Base-by-base conservation (phyloP, 2,797 vertebrate species). In the Taenioides sp. region DNA sequence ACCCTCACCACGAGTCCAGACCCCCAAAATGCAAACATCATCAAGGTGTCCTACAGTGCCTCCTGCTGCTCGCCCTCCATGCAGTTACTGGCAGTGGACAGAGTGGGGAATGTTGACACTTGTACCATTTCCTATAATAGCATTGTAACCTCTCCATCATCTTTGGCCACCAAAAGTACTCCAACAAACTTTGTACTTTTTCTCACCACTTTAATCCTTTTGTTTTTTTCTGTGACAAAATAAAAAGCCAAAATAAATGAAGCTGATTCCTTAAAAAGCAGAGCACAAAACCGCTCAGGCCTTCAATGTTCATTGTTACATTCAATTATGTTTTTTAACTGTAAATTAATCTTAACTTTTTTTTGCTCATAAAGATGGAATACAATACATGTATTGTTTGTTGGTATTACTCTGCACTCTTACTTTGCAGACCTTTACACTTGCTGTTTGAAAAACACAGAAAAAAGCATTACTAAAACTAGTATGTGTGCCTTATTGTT, bases 11-110 rank as follows among this genome's bases (percentile, higher is more conserved):
- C 80, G 65, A 85, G 17, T 23, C 72, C 17, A 58, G 71, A 2
- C 0, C 0, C 71, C 37, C 67, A 64, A 5, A 81, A 86, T 2
- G 0, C 31, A 9, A 83, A 87, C 65, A 20, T 69, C 28, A 90
- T 63, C 0, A n/a, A 78, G 70, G 87, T 73, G 18, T 71, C 71
- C 64, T 92, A 92, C 78, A 78, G 3, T 0, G 72, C 86, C 0
- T 84, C 87, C 25, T 93, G 92, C 81, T 88, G 85, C 25, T 82
- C 79, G 0, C 78, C 88, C 5, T 71, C 83, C 0, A 20, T 90
- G 67, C 75, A 87, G 74, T 67, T 91, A 61, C 50, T 79, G 75
- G 85, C 58, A 47, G 84, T 86, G 63, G 86, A 90, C 65, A 72
- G 12, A 0, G 87, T 88, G 20, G 90, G 91, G 18, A 92, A 93